Base-by-base conservation (phyloP, 2,113 vertebrate genomes). In the Lathamus discolor region DNA sequence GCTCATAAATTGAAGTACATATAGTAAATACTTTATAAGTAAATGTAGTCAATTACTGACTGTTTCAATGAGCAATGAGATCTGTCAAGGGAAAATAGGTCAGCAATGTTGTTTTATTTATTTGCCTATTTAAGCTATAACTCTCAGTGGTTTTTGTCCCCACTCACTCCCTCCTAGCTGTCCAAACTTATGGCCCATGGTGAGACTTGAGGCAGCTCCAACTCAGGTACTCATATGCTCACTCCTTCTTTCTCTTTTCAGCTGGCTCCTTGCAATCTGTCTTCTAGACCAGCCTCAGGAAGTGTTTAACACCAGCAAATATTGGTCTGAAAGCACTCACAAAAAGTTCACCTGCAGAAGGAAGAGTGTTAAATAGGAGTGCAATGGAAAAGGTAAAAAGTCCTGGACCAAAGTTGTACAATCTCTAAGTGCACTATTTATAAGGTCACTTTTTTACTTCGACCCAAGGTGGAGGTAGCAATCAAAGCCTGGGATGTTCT, bases 91-190 rank as follows among this genome's bases (percentile, higher is more conserved):
- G 48, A 84, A 91, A 92, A 25, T 13, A 89, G 61, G 41, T 61
- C 46, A 91, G 81, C 28, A 78, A n/a, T 12, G 31, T 11, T 63
- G 15, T 31, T 89, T 91, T 54, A 89, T 80, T 76, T 88, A 69
- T 92, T 88, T 90, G 23, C 18, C 19, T 59, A 6, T 61, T 75
- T 63, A 76, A 83, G 48, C 62, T 41, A 20, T 39, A 79, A 44
- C 10, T 82, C 31, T 61, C 20, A 23, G 20, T 62, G 6, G 0
- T 46, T 93, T 83, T 81, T 86, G 86, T 46, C 46, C 19, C 31
- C 6, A 31, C 13, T 96, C 35, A 66, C 18, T 31, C 27, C n/a
- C 81, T 67, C 19, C 37, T 77, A 48, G 15, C 14, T 70, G 29
- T 86, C 77, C 22, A 44, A 49, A 13, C 12, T 33, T 44, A 37